Evolutionary conservation across 2,888 invertebrate genomes (phyloP).

Genomic region (Eucriotettix oculatus): DNA sequence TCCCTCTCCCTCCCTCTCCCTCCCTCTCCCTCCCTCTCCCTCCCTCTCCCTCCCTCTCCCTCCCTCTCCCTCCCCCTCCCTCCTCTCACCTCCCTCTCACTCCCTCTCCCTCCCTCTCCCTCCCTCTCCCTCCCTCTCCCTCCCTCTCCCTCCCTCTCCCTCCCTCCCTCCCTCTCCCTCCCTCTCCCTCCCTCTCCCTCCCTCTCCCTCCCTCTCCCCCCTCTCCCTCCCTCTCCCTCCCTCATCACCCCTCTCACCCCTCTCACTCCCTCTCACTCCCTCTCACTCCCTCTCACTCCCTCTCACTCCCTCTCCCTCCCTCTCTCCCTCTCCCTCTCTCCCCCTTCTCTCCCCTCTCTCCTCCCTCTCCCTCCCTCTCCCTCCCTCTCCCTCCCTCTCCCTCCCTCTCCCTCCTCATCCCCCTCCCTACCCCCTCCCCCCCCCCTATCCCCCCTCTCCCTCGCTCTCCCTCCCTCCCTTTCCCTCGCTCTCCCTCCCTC

Average conservation of each 20-base stretch:
- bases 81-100: no score
- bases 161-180: background rate
- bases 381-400: background rate
- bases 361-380: background rate
- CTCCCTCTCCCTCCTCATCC: background rate
- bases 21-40: background rate
- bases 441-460: slow-evolving; percentile 5
- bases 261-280: background rate
- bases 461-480: slow-evolving; percentile 9
- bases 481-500: slow-evolving; percentile 11
- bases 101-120: background rate
- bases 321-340: background rate
- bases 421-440: background rate
- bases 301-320: background rate
- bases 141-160: background rate
- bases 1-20: background rate
- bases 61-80: background rate
- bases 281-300: background rate
- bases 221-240: background rate
- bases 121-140: background rate
- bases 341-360: background rate
- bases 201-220: background rate
- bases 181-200: background rate
- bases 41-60: background rate
- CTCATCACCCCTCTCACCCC: background rate